A percentile compares a stretch with the other conserved stretches of the same genome.
Conservation (phyloP, 2,797 vertebrate species). For the Cercopithecus hamlyni region DNA sequence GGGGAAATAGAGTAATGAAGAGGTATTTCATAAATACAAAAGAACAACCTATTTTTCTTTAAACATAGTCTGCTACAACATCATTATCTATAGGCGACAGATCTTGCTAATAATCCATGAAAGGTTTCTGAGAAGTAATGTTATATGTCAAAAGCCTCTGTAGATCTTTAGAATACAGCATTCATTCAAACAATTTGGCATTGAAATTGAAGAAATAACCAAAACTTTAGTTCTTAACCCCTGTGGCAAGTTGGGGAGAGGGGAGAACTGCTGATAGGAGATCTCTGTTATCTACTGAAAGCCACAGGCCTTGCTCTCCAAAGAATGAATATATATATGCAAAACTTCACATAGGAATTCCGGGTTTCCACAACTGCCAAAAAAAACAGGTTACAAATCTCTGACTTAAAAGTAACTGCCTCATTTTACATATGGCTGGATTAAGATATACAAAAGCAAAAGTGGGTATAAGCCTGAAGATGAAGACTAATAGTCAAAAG, state of each 20-base stretch:
- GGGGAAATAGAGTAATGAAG: background rate
- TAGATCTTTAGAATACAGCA: background rate
- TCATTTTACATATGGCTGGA: background rate
- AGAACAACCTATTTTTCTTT: background rate
- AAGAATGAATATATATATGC: background rate
- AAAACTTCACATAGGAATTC: background rate
- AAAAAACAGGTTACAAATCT: background rate
- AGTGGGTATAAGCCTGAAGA: background rate
- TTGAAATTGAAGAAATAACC: background rate
- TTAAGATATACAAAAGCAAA: background rate
- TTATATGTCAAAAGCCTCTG: background rate
- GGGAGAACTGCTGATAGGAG: background rate
- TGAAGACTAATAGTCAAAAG: background rate
- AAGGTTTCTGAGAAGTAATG: background rate
- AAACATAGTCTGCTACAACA: background rate
- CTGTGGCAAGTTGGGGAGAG: background rate
- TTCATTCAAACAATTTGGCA: background rate
- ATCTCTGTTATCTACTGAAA: background rate
- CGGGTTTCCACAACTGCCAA: background rate
- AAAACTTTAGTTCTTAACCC: background rate
- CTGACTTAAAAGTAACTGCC: background rate
- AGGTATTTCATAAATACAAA: slow-evolving; percentile 1
- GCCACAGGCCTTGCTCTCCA: background rate
- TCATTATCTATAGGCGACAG: background rate
- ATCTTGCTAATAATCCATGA: background rate